phyloP scores from a whole-genome alignment of 2,797 vertebrate species.

The Falco berigora region DNA sequence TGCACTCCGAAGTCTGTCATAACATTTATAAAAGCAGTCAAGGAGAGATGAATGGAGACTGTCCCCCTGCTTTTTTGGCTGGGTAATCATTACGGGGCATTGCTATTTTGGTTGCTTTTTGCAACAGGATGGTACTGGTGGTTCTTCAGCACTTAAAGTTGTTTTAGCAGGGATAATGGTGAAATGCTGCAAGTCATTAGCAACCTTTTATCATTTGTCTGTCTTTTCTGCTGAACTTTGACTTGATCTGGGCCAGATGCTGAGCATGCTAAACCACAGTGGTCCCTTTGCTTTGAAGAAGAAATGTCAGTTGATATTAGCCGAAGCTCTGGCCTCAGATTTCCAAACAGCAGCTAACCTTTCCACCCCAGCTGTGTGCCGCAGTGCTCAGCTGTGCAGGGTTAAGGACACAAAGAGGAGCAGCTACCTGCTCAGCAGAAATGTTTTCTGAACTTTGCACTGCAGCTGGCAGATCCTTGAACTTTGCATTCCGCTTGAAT shows the following conservation, averaged over 20 bases:
- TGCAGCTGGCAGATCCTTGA: neutral
- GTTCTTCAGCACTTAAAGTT: neutral
- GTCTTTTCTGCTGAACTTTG: neutral
- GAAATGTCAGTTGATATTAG: neutral
- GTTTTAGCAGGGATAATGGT: neutral
- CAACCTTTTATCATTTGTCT: neutral
- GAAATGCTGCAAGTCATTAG: neutral
- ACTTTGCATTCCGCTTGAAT: neutral
- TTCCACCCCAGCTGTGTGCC: neutral
- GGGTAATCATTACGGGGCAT: neutral
- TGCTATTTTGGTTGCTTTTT: slow-evolving; percentile 40
- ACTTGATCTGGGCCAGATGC: neutral
- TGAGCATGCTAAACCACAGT: neutral
- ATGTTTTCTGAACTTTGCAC: neutral
- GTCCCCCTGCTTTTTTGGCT: neutral
- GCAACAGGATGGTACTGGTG: neutral
- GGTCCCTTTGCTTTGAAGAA: neutral
- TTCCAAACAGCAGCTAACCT: neutral
- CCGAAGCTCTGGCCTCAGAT: neutral
- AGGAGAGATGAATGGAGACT: neutral
- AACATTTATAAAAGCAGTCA: neutral
- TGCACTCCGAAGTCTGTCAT: neutral
- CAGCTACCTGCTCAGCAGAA: neutral
- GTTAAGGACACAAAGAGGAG: neutral
- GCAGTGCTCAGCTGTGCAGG: neutral